Conservation (phyloP, 35 echinoderm and acorn worm genomes). For the Chiridota heheva region DNA sequence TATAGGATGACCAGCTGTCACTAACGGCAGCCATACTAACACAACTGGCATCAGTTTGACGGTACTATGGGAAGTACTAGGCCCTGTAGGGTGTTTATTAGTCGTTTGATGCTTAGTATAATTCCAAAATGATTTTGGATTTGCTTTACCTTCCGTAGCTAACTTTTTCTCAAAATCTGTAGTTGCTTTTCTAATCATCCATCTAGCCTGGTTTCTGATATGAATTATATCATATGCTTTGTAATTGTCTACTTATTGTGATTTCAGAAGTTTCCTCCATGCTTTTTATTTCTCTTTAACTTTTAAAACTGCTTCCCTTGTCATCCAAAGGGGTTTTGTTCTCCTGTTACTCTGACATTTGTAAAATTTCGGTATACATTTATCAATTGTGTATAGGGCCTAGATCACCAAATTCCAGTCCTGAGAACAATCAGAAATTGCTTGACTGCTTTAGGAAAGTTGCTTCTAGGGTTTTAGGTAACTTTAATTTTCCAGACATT, state of each 20-base stretch:
- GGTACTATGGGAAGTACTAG: too few species aligned
- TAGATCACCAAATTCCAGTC: too few species aligned
- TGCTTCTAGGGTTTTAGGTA: too few species aligned
- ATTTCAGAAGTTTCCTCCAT: slow-evolving; percentile 11
- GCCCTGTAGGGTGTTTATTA: background rate
- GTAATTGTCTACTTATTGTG: background rate
- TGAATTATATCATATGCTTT: slow-evolving; percentile 15
- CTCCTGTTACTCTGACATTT: background rate
- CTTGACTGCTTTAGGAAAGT: too few species aligned
- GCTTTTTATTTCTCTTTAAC: slow-evolving; percentile 21
- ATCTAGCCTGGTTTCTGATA: slow-evolving; percentile 35
- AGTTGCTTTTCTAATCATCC: slow-evolving; percentile 17
- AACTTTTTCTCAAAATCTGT: slow-evolving; percentile 31
- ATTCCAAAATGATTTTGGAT: slow-evolving; percentile 21
- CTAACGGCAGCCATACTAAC: too few species aligned
- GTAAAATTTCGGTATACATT: background rate
- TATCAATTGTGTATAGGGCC: too few species aligned
- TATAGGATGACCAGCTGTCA: background rate
- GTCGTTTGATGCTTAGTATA: background rate
- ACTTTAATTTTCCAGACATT: too few species aligned
- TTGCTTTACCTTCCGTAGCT: background rate
- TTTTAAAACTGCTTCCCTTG: background rate
- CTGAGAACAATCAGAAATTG: too few species aligned
- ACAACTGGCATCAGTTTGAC: too few species aligned
- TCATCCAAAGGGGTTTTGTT: background rate